Base-by-base conservation (phyloP, 2,888 invertebrate species). In the Helicoverpa assulta region DNA sequence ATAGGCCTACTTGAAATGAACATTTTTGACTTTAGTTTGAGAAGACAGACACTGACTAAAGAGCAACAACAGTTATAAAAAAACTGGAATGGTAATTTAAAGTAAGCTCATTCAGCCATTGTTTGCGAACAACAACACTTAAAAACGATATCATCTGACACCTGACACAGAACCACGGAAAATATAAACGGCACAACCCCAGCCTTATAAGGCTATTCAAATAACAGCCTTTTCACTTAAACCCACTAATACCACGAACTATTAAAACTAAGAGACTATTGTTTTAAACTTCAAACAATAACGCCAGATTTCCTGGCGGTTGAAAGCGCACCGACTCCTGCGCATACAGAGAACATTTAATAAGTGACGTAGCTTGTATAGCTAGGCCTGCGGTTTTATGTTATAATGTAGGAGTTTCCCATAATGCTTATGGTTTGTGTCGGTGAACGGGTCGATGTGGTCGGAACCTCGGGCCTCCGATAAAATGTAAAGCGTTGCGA, bases 321-420 rank as follows among this genome's bases (percentile, higher is more conserved):
- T 75, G 52, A 78, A 77, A 78, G 70, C 61, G 50, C 61, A 70
- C 77, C 77, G 77, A 78, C 75, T 78, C 66, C 70, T 71, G 79
- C 67, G 77, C 77, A 78, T 77, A 79, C 79, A 75, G 47, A 78
- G 57, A 71, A 66, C 71, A 67, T 75, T 64, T 77, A 77, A 75
- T 78, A 70, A 70, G 76, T 54, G 14, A 60, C 51, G 65, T 64
- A 43, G 64, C 50, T 29, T 6, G 47, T 50, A 37, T 47, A 47
- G 57, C 51, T 50, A 0, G 26, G 19, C 19, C 51, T 78, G 79
- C 21, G 79, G 79, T 78, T 78, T 78, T 18, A 29, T 37, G 14
- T 70, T 67, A 18, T 66, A 67, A 70, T 77, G 78, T 68, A 60
- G 37, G 58, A 56, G 66, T 57, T 68, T 77, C 71, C 70, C 75